phyloP scores from a whole-genome alignment of 2,888 invertebrate genomes.

The Eupithecia abbreviata region DNA sequence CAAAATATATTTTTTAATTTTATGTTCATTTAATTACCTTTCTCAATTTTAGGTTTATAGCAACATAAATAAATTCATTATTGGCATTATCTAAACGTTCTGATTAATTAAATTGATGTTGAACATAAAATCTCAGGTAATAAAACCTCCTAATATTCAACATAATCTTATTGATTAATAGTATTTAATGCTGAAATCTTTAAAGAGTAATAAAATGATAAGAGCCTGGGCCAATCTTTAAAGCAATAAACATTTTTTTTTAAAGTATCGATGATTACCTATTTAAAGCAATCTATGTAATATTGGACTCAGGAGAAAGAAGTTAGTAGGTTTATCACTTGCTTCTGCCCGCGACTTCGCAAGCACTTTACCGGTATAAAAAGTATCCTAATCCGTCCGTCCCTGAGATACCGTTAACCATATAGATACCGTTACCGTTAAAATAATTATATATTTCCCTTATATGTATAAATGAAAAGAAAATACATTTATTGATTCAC shows the following conservation, averaged over 20 bases:
- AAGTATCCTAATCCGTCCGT: no score
- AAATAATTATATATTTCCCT: no score
- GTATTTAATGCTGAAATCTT: slow-evolving; percentile 14
- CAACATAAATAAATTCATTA: slow-evolving; percentile 34
- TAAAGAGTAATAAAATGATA: slow-evolving; percentile 11
- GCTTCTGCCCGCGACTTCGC: no score
- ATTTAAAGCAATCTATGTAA: slow-evolving; percentile 6
- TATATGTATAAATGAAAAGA: no score
- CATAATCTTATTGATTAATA: slow-evolving; percentile 35
- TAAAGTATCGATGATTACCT: neutral
- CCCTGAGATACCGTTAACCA: no score
- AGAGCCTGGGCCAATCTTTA: neutral
- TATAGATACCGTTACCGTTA: no score
- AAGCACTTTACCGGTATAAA: no score
- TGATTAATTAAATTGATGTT: slow-evolving; percentile 39
- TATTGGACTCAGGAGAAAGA: neutral
- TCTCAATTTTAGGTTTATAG: slow-evolving; percentile 25
- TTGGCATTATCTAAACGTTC: slow-evolving; percentile 35
- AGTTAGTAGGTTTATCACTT: no score
- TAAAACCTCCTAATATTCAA: slow-evolving; percentile 32
- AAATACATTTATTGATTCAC: no score
- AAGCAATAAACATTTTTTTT: neutral
- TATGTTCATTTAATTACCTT: neutral
- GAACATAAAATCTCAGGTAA: slow-evolving; percentile 33
- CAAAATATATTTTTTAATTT: neutral